Evolutionary conservation across 2,888 invertebrate species (phyloP).

Genomic region (Sepiola atlantica): DNA sequence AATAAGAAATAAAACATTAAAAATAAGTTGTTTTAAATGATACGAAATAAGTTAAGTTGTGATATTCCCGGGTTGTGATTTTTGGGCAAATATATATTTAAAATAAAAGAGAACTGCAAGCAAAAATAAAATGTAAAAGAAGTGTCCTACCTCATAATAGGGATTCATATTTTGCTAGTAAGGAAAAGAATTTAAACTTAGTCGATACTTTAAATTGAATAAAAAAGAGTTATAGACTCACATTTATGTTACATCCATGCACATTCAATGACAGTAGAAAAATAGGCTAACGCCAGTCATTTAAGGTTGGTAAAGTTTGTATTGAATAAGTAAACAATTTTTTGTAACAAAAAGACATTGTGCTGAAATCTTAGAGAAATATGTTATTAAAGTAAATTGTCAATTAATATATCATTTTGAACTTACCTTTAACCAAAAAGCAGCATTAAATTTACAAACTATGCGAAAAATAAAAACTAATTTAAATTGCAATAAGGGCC

Average conservation of each 20-base stretch:
- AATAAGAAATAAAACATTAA: not conserved
- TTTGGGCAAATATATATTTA: not conserved
- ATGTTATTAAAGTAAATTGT: not conserved
- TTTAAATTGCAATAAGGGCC: too few relatives aligned
- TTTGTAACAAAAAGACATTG: not conserved
- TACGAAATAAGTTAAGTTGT: not conserved
- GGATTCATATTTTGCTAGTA: conserved; percentile 32
- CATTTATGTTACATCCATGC: not conserved
- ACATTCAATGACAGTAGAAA: conserved; percentile 8
- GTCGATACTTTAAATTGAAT: not conserved
- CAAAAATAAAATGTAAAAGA: not conserved
- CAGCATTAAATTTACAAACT: not conserved
- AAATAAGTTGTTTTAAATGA: not conserved
- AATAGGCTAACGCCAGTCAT: not conserved
- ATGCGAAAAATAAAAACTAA: not conserved
- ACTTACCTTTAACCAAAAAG: not conserved
- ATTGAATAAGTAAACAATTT: not conserved
- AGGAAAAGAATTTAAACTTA: not conserved
- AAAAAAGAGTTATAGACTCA: not conserved
- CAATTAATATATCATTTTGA: conserved; percentile 6
- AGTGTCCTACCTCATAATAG: conserved; percentile 19
- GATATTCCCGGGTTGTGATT: not conserved
- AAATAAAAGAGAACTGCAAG: conserved; percentile 32
- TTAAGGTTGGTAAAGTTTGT: not conserved
- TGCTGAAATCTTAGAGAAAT: not conserved